phyloP scores from a whole-genome alignment of 2,888 invertebrate species.

The Drosophila affinis region DNA sequence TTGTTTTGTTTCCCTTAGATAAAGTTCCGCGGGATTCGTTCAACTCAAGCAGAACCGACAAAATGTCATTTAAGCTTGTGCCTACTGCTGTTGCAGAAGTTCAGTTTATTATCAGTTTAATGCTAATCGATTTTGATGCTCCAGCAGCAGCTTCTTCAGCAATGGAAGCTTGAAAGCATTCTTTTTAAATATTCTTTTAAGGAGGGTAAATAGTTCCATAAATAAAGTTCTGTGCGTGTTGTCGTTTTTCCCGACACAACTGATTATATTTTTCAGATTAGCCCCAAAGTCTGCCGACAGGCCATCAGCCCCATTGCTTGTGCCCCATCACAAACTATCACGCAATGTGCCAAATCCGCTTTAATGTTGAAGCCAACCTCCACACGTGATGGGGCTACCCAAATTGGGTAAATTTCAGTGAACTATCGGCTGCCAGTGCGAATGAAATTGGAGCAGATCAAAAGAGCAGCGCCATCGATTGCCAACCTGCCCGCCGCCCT shows the following conservation, averaged over 20 bases:
- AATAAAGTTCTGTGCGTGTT: conserved; percentile 1
- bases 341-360: conserved; percentile 13
- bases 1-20: conserved; percentile 15
- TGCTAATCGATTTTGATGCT: conserved; percentile 35
- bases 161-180: conserved; percentile 2
- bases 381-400: conserved; percentile 19
- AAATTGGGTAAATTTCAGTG: conserved; percentile 42
- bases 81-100: conserved; percentile 6
- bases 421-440: conserved; percentile 38
- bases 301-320: conserved; percentile 37
- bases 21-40: conserved; percentile 17
- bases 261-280: conserved; percentile 51
- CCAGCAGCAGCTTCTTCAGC: conserved; percentile 17
- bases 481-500: conserved; percentile 36
- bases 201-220: too few relatives aligned
- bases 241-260: too few relatives aligned
- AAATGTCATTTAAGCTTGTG: not conserved
- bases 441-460: too few relatives aligned
- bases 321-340: conserved; percentile 39
- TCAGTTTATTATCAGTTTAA: conserved; percentile 41
- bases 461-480: conserved; percentile 27
- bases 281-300: conserved; percentile 45
- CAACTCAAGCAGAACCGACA: not conserved
- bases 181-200: not conserved
- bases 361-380: conserved; percentile 20